These are phyloP conservation scores for Arizona elegans DNA, from an alignment of 2,113 vertebrate species.

Conservation along the genomic window DNA sequence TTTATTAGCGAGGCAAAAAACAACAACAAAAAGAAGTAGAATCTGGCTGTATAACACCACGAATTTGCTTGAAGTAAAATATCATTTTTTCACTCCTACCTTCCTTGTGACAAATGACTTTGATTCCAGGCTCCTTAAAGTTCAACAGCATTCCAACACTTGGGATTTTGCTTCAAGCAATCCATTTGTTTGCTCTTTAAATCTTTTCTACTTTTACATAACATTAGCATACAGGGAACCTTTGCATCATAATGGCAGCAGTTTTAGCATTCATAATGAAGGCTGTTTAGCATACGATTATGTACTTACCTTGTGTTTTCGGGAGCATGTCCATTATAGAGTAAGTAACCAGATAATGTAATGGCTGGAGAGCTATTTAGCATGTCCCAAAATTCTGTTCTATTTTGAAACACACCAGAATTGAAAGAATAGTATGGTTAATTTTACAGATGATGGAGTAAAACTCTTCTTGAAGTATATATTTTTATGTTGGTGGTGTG, in stretches of 20 bases:
- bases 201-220: not conserved
- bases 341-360: not conserved
- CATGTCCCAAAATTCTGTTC: not conserved
- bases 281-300: not conserved
- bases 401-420: not conserved
- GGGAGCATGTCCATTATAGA: not conserved
- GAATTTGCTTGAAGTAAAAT: not conserved
- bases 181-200: not conserved
- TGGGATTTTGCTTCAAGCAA: constrained; percentile 23
- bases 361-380: not conserved
- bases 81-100: not conserved
- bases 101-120: not conserved
- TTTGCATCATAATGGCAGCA: not conserved
- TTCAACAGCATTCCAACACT: constrained; percentile 11
- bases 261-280: not conserved
- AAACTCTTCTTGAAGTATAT: not conserved
- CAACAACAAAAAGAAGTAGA: constrained; percentile 22
- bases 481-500: not conserved
- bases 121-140: not conserved
- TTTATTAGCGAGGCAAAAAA: constrained; percentile 3
- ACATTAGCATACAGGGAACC: not conserved
- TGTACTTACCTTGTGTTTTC: not conserved
- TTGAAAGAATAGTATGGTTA: not conserved
- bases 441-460: not conserved
- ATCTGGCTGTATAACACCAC: constrained; percentile 28